A percentile compares a stretch with the other conserved stretches of the same genome.
Conservation (phyloP, 37 sponge, comb jelly and placozoan genomes). For the Axinella damicornis region DNA sequence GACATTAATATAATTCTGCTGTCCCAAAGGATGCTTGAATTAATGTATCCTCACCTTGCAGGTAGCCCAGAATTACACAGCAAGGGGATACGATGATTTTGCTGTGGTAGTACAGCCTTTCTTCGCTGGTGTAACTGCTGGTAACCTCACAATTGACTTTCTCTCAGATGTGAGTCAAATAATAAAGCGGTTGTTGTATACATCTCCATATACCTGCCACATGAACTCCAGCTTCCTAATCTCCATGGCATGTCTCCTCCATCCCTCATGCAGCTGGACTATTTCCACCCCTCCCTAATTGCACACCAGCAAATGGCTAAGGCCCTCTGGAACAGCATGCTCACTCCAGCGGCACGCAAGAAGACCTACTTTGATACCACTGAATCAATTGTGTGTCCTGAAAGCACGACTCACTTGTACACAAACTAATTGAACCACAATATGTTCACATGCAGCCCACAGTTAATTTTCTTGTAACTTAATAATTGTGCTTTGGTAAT, state of each 20-base stretch:
- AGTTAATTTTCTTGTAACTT: too few species aligned
- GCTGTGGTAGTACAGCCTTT: conserved; percentile 81
- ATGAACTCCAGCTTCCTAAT: too few species aligned
- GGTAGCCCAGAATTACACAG: conserved; percentile 51
- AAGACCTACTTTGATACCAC: conserved; percentile 45
- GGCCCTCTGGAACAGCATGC: conserved; percentile 87
- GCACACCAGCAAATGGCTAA: conserved; percentile 81
- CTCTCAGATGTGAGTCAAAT: conserved; percentile 74
- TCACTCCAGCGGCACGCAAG: conserved; percentile 79
- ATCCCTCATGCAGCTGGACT: conserved; percentile 67
- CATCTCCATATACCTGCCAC: too few species aligned
- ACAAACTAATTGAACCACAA: conserved; percentile 45
- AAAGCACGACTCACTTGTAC: conserved; percentile 61
- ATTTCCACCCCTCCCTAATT: conserved; percentile 83
- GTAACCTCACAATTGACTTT: conserved; percentile 59
- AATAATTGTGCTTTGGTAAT: too few species aligned
- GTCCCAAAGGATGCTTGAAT: conserved; percentile 4
- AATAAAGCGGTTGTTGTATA: too few species aligned
- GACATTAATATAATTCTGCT: too few species aligned
- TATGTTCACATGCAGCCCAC: too few species aligned
- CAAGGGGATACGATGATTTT: conserved; percentile 69
- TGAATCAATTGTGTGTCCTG: conserved; percentile 70
- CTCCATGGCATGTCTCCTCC: too few species aligned
- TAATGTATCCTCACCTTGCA: too few species aligned
- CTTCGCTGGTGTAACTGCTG: conserved; percentile 41